These are phyloP conservation scores for Griposia aprilina DNA, from an alignment of 2,888 invertebrate species.

Conservation along the genomic window DNA sequence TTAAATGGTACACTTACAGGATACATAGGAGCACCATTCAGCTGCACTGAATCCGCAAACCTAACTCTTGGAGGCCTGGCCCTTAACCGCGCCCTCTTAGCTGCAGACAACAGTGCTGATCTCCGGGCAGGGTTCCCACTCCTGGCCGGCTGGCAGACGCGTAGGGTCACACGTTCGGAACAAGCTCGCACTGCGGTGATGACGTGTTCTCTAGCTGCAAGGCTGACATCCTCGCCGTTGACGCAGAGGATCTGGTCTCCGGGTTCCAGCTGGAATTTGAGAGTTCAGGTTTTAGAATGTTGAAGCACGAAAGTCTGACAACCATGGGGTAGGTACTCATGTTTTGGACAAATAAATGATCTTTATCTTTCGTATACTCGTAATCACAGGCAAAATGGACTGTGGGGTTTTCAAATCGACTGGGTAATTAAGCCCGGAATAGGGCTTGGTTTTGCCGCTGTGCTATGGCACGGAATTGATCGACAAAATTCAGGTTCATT, in stretches of 20 bases:
- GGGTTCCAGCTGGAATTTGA: slow-evolving; percentile 92
- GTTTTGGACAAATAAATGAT: neutral
- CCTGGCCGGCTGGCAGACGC: slow-evolving; percentile 96
- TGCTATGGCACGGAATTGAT: neutral
- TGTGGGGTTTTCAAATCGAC: neutral
- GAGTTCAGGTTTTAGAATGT: no score
- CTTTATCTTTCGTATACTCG: no score
- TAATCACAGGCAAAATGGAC: neutral
- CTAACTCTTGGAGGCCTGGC: slow-evolving; percentile 96
- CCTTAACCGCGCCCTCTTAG: slow-evolving; percentile 95
- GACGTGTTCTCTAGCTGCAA: slow-evolving; percentile 96
- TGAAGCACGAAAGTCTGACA: neutral
- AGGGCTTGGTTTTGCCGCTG: neutral
- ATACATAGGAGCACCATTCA: slow-evolving; percentile 95
- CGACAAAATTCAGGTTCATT: neutral
- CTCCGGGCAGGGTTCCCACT: slow-evolving; percentile 91
- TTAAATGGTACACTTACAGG: slow-evolving; percentile 90
- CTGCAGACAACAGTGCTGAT: slow-evolving; percentile 96
- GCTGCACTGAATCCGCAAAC: slow-evolving; percentile 97
- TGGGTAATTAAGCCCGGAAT: neutral
- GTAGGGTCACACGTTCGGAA: slow-evolving; percentile 93
- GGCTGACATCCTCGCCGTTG: slow-evolving; percentile 97
- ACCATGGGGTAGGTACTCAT: neutral
- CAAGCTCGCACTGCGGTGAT: slow-evolving; percentile 96
- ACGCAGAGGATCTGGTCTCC: slow-evolving; percentile 97